Evolutionary conservation across 2,888 invertebrate species (phyloP).

Genomic region (Metellina segmentata): DNA sequence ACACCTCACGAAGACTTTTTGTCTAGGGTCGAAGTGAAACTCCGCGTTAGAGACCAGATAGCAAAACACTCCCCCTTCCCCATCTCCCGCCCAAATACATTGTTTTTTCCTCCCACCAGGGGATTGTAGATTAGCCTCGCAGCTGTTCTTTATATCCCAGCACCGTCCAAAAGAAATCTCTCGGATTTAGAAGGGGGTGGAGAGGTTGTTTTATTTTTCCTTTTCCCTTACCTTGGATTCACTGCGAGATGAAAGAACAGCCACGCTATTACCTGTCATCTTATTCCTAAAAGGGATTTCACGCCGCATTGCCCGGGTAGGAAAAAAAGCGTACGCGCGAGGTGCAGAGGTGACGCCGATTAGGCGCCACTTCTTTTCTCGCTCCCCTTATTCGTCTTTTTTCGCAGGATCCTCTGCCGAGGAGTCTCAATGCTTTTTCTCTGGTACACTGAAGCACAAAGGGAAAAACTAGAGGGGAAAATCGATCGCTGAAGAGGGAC

Average conservation of each 20-base stretch:
- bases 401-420: not conserved
- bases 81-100: slow-evolving; percentile 9
- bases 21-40: not conserved
- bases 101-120: slow-evolving; percentile 38
- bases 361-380: slow-evolving; percentile 37
- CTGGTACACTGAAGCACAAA: slow-evolving; percentile 7
- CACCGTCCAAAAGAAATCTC: slow-evolving; percentile 40
- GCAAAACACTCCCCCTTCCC: not conserved
- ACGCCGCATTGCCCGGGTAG: slow-evolving; percentile 6
- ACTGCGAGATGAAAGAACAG: slow-evolving; percentile 57
- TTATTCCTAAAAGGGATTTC: slow-evolving; percentile 62
- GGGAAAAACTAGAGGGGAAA: slow-evolving; percentile 14
- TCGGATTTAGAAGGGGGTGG: slow-evolving; percentile 35
- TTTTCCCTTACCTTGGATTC: slow-evolving; percentile 5
- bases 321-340: slow-evolving; percentile 23
- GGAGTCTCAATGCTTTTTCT: slow-evolving; percentile 10
- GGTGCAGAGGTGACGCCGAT: slow-evolving; percentile 54
- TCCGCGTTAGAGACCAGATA: slow-evolving; percentile 42
- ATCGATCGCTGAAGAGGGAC: slow-evolving; percentile 16
- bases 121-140: slow-evolving; percentile 64
- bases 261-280: slow-evolving; percentile 60
- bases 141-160: slow-evolving; percentile 57
- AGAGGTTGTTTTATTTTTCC: not conserved
- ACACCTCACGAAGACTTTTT: slow-evolving; percentile 23
- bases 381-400: slow-evolving; percentile 4